Percentiles rank a stretch among this genome's conserved stretches.
Evolutionary conservation across 2,113 vertebrate species (phyloP).

Genomic region (Amphilophus citrinellus): DNA sequence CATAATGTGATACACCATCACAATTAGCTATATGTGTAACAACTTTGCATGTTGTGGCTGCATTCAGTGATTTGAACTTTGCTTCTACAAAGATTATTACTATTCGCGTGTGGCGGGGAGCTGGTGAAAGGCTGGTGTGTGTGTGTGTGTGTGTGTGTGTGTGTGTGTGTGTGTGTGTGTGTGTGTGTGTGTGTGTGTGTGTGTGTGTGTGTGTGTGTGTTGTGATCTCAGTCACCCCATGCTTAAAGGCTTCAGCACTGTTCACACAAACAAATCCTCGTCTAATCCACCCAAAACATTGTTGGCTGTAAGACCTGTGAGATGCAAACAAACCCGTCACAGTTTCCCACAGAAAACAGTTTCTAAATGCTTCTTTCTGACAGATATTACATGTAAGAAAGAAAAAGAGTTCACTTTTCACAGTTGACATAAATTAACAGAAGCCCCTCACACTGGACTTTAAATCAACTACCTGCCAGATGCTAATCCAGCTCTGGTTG

Average conservation of each 20-base stretch:
- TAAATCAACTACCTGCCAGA: background rate
- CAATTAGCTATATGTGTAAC: background rate
- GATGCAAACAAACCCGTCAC: background rate
- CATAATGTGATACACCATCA: background rate
- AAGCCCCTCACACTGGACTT: background rate
- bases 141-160: background rate
- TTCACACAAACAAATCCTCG: conserved; percentile 50
- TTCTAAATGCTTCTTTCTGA: background rate
- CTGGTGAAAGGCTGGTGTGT: background rate
- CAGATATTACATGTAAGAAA: background rate
- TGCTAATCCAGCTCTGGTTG: background rate
- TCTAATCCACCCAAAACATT: conserved; percentile 51
- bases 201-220: background rate
- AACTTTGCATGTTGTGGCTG: background rate
- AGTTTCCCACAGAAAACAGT: background rate
- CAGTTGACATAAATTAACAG: background rate
- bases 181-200: background rate
- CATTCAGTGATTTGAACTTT: background rate
- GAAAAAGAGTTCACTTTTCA: background rate
- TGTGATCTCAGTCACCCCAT: conserved; percentile 2
- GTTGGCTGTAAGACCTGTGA: conserved; percentile 24
- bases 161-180: background rate
- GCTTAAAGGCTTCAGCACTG: conserved; percentile 29
- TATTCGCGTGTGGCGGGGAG: background rate
- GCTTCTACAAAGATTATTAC: conserved; percentile 32